Percentiles rank a stretch among this genome's conserved stretches.
Evolutionary conservation across 2,797 vertebrate species (phyloP).

Genomic region (Cyprinella venusta): DNA sequence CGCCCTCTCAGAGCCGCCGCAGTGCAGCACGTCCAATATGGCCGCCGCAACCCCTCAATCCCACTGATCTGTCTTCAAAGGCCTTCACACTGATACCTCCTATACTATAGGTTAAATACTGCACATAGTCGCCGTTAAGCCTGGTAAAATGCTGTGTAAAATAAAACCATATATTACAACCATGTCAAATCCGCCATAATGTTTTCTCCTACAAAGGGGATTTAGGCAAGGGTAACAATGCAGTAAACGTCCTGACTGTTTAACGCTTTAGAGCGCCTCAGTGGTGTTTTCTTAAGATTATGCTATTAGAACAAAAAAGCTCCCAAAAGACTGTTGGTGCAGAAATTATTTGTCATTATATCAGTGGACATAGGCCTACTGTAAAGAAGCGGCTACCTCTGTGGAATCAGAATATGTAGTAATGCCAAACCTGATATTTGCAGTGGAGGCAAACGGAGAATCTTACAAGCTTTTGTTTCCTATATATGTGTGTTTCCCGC

Average conservation of each 20-base stretch:
- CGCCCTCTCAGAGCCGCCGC: constrained; percentile 61
- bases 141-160: not conserved
- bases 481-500: not conserved
- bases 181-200: not conserved
- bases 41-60: constrained; percentile 48
- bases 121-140: not conserved
- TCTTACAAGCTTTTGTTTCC: not conserved
- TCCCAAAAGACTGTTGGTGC: not conserved
- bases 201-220: not conserved
- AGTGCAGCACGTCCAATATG: constrained; percentile 64
- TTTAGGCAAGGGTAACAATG: not conserved
- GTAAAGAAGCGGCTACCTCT: not conserved
- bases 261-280: not conserved
- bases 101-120: not conserved
- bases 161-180: not conserved
- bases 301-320: not conserved
- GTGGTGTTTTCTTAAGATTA: not conserved
- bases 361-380: not conserved
- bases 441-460: not conserved
- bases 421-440: not conserved
- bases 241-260: not conserved
- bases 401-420: not conserved
- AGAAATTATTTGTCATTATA: not conserved
- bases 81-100: not conserved
- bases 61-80: constrained; percentile 46